Evolutionary conservation across 2,797 vertebrate species (phyloP).

Genomic region (Carcharodon carcharias): DNA sequence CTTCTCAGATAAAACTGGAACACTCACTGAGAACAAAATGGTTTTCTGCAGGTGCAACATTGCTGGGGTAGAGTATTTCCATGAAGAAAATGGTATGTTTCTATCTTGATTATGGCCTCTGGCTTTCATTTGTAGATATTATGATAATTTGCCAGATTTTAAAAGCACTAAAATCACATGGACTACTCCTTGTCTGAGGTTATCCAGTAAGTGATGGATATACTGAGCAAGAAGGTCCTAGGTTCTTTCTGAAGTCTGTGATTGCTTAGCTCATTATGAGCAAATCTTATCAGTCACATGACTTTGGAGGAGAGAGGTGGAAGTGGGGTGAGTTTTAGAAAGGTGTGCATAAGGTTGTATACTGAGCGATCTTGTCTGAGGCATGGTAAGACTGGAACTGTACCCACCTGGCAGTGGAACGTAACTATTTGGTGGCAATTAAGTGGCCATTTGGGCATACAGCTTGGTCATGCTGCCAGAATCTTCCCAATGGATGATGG

Average conservation of each 20-base stretch:
- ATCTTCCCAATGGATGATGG: too few relatives aligned
- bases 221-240: background rate
- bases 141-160: background rate
- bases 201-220: background rate
- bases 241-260: background rate
- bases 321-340: too few relatives aligned
- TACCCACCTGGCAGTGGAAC: too few relatives aligned
- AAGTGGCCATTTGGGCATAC: too few relatives aligned
- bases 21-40: slow-evolving; percentile 96
- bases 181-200: background rate
- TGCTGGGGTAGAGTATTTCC: slow-evolving; percentile 81
- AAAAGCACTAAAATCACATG: background rate
- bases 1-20: slow-evolving; percentile 96
- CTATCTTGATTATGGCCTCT: background rate
- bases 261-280: background rate
- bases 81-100: slow-evolving; percentile 78
- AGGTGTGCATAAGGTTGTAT: too few relatives aligned
- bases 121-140: background rate
- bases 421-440: too few relatives aligned
- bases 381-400: too few relatives aligned
- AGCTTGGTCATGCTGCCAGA: too few relatives aligned
- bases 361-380: too few relatives aligned
- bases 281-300: too few relatives aligned
- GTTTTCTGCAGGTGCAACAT: slow-evolving; percentile 87
- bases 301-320: too few relatives aligned